phyloP scores from a whole-genome alignment of 2,888 invertebrate genomes.

The Orchestes rusci region DNA sequence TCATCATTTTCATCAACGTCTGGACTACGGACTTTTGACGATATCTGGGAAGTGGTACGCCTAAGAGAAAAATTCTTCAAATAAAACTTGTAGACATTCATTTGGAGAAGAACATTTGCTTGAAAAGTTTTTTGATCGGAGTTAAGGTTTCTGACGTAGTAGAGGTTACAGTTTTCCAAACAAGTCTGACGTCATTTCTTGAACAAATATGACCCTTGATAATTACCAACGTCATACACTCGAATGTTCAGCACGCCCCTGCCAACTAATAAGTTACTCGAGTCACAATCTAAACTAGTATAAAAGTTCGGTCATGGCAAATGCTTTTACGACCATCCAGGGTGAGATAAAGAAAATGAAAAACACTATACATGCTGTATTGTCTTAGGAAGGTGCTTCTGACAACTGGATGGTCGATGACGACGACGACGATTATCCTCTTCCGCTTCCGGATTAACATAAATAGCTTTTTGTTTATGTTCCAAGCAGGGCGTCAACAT shows the following conservation, averaged over 20 bases:
- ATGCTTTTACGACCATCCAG: constrained; percentile 80
- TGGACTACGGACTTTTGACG: too few species aligned
- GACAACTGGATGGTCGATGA: constrained; percentile 38
- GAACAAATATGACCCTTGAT: too few species aligned
- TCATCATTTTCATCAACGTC: too few species aligned
- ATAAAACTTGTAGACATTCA: too few species aligned
- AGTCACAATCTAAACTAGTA: constrained; percentile 45
- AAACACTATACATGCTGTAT: constrained; percentile 58
- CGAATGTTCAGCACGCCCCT: constrained; percentile 33
- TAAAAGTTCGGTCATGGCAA: constrained; percentile 75
- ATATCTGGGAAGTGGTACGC: not conserved
- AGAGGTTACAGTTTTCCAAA: too few species aligned
- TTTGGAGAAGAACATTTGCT: too few species aligned
- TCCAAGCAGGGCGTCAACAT: not conserved
- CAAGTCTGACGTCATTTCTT: too few species aligned
- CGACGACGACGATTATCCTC: constrained; percentile 36
- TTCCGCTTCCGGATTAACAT: constrained; percentile 34
- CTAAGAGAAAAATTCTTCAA: not conserved
- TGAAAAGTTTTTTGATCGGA: too few species aligned
- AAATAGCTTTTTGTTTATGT: too few species aligned
- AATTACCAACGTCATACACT: too few species aligned
- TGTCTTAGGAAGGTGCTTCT: constrained; percentile 43
- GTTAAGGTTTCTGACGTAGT: too few species aligned
- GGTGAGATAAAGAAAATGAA: constrained; percentile 88
- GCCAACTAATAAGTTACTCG: constrained; percentile 25